A percentile compares a stretch with the other conserved stretches of the same genome.
Evolutionary conservation across 2,113 vertebrate genomes (phyloP).

Genomic region (Chauna torquata): DNA sequence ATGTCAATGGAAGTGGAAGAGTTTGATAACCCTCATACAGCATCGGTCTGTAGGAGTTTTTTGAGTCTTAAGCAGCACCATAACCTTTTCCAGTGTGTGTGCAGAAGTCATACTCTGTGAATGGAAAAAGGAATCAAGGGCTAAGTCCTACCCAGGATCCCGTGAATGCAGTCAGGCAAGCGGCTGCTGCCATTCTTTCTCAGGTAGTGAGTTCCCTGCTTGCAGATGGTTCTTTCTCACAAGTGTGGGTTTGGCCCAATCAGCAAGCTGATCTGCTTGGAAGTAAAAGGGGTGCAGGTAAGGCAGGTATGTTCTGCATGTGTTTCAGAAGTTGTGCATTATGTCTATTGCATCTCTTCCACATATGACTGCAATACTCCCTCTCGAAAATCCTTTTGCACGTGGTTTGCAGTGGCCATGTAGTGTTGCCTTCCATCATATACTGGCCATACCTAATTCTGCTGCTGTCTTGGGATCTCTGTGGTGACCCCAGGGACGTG

Average conservation of each 20-base stretch:
- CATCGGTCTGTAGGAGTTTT: fast-evolving
- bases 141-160: not conserved
- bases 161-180: not conserved
- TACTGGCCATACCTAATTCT: not conserved
- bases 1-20: not conserved
- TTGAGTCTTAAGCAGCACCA: not conserved
- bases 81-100: not conserved
- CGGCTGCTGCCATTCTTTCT: not conserved
- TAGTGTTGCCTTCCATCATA: not conserved
- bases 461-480: not conserved
- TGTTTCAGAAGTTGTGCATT: too few species aligned
- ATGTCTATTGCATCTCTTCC: not conserved
- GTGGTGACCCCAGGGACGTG: not conserved
- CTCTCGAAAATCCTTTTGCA: not conserved
- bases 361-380: not conserved
- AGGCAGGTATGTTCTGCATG: not conserved
- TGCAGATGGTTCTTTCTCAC: not conserved
- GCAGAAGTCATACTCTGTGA: not conserved
- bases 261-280: too few species aligned
- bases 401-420: too few species aligned
- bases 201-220: not conserved
- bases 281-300: not conserved
- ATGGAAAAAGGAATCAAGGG: not conserved
- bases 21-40: not conserved
- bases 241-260: not conserved